Base-by-base conservation (phyloP, 2,888 invertebrate species). In the Morpho achilles region DNA sequence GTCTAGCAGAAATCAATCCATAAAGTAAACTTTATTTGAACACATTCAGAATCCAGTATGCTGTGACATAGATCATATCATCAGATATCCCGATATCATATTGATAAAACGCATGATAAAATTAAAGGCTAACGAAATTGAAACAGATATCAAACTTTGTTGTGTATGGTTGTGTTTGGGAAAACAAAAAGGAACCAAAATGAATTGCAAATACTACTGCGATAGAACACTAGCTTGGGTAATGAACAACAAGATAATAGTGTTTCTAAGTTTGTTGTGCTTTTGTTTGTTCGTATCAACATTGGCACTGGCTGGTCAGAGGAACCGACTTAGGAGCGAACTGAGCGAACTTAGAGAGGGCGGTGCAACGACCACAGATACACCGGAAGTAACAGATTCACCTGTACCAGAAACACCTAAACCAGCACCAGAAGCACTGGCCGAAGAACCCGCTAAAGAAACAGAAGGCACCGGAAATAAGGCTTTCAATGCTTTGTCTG, bases 251-350 rank as follows among this genome's bases (percentile, higher is more conserved):
- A 89, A 89, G 70, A 60, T 80, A 0, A 87, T 89, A 47, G 87
- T 89, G 4, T 69, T 89, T 1, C 69, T 89, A 1, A 70, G 76
- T 42, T 58, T 84, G 6, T 62, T 89, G 2, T 81, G 80, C 0
- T 89, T 89, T 58, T 80, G 75, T 53, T 66, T 87, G 6, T 82
- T 89, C 44, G 82, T 89, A 0, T 87, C 89, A 0, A 85, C 85
- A 0, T 70, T 82, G 58, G 77, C 75, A 0, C 50, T 89, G 8
- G 75, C 85, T 6, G 80, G 79, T 16, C 87, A 89, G 57, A 84
- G 71, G 45, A 84, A 82, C 41, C 65, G 74, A n/a, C 62, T 78
- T 2, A 58, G 57, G 9, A 50, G 32, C 16, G 75, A 80, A 62
- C 43, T 86, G 7, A 62, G 75, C 0, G 70, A 79, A 7, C 62